Evolutionary conservation across 2,113 vertebrate species (phyloP).

Genomic region (Okapia johnstoni): DNA sequence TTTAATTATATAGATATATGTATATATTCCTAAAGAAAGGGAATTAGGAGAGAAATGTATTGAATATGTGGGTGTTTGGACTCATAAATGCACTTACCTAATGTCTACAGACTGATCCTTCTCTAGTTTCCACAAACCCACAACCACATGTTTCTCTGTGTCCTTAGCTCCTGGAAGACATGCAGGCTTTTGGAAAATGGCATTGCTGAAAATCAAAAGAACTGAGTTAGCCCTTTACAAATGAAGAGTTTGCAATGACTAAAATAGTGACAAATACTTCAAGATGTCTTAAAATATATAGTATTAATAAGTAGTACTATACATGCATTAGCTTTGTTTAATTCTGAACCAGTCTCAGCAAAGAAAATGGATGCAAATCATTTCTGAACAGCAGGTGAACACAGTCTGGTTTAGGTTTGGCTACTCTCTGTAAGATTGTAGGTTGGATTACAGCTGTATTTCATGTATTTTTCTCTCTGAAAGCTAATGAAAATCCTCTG

Average conservation of each 20-base stretch:
- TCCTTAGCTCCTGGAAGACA: neutral
- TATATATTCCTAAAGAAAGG: neutral
- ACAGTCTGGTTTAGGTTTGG: constrained; percentile 21
- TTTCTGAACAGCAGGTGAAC: constrained; percentile 4
- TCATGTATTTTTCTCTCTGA: constrained; percentile 62
- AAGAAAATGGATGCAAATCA: constrained; percentile 31
- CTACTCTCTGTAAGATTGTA: constrained; percentile 58
- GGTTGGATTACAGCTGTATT: constrained; percentile 52
- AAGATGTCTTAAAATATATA: neutral
- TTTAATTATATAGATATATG: neutral
- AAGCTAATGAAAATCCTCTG: constrained; percentile 60
- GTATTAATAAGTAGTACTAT: neutral
- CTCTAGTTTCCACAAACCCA: neutral
- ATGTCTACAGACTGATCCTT: neutral
- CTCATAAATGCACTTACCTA: neutral
- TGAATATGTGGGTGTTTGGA: neutral
- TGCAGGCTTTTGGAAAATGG: neutral
- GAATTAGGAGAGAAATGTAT: neutral
- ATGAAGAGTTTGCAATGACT: neutral
- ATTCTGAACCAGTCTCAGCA: constrained; percentile 2
- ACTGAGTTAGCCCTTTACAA: neutral
- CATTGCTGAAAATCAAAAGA: neutral
- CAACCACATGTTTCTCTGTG: neutral
- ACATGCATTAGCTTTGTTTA: neutral
- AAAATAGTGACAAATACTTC: neutral